Evolutionary conservation across 2,797 vertebrate genomes (phyloP).

Genomic region (Urosaurus nigricauda): DNA sequence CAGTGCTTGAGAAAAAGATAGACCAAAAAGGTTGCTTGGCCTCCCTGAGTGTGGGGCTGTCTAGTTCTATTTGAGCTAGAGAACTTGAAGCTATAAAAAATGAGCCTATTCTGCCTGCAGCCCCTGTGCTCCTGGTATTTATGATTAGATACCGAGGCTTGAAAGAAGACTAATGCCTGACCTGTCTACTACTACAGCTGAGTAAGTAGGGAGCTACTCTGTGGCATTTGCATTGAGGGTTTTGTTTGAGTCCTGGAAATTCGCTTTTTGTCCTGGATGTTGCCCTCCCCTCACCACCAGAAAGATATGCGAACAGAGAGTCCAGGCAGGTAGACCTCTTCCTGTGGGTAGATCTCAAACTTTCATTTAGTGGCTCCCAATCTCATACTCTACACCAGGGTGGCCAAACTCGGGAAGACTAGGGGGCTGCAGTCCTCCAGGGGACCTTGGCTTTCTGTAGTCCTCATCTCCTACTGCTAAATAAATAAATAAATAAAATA

Average conservation of each 20-base stretch:
- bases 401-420: no score
- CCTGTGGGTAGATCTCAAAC: no score
- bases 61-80: neutral
- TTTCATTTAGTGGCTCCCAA: no score
- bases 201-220: neutral
- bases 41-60: neutral
- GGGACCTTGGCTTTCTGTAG: no score
- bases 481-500: no score
- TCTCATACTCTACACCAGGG: no score
- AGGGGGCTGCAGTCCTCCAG: no score
- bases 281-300: no score
- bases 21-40: neutral
- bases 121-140: neutral
- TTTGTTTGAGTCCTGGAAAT: no score
- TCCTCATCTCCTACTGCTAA: no score
- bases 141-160: neutral
- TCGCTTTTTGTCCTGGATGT: neutral
- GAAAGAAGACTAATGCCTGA: neutral
- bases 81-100: neutral
- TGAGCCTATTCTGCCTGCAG: neutral
- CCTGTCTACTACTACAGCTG: neutral
- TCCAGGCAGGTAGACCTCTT: neutral
- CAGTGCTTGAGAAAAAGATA: neutral
- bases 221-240: no score
- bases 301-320: neutral